Conservation (phyloP, 2,113 vertebrate genomes). For the Paradisaea rubra region DNA sequence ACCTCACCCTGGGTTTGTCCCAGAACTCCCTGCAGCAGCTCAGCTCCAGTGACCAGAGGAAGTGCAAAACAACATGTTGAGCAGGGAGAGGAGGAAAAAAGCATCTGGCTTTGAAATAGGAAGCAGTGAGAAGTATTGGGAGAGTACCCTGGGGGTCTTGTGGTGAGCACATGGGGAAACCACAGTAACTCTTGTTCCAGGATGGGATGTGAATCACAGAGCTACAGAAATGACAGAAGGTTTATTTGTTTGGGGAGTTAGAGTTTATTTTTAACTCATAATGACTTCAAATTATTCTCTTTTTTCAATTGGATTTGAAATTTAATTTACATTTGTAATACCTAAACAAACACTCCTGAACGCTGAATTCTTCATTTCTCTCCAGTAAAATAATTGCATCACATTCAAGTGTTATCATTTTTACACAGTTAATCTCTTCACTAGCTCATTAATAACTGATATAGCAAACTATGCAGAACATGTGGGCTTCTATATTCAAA, state of each 20-base stretch:
- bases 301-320: background rate
- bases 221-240: background rate
- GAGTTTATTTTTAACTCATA: slow-evolving; percentile 3
- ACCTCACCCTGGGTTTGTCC: background rate
- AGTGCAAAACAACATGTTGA: accelerated
- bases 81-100: background rate
- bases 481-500: background rate
- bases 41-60: background rate
- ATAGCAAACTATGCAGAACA: background rate
- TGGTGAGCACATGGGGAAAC: background rate
- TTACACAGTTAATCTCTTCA: background rate
- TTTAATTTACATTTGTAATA: slow-evolving; percentile 3
- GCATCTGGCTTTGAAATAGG: background rate
- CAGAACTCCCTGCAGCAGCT: background rate
- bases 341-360: background rate
- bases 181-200: background rate
- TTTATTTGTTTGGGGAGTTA: background rate
- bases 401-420: background rate
- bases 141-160: background rate
- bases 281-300: background rate
- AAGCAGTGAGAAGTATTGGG: background rate
- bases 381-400: background rate
- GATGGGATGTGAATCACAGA: background rate
- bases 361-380: background rate
- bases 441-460: background rate